Percentiles rank a stretch among this genome's conserved stretches.
phyloP scores from a whole-genome alignment of 1,140 invertebrate species.

The Papilio machaon region DNA sequence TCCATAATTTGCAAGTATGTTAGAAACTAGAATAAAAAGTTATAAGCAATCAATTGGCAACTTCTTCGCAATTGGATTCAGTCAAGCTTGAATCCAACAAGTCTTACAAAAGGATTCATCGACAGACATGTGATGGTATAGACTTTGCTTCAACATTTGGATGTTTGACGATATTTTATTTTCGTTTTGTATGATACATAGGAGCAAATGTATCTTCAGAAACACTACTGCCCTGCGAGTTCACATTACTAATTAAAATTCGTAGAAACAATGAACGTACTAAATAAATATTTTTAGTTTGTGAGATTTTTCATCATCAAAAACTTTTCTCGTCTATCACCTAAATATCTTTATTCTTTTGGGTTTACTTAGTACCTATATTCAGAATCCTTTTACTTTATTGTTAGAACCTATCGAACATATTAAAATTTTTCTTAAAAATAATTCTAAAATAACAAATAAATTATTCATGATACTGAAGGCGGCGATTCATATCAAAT shows the following conservation, averaged over 20 bases:
- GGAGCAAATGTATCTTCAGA: background rate
- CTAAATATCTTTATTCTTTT: no score
- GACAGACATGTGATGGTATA: background rate
- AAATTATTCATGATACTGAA: constrained; percentile 14
- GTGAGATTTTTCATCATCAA: no score
- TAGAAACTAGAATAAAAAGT: background rate
- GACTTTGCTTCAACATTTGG: background rate
- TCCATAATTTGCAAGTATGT: background rate
- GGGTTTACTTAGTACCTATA: no score
- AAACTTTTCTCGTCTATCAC: no score
- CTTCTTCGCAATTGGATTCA: background rate
- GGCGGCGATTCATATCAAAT: constrained; percentile 24
- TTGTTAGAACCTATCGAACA: no score
- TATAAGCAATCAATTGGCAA: background rate
- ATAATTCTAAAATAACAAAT: background rate
- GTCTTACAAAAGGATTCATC: background rate
- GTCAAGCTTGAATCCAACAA: background rate
- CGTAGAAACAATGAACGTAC: background rate
- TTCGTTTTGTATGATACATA: constrained; percentile 4
- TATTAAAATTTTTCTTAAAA: no score
- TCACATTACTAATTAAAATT: background rate
- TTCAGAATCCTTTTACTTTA: no score
- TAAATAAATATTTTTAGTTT: no score
- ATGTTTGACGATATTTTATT: constrained; percentile 3
- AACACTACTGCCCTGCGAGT: background rate